These are phyloP conservation scores for Phrynocephalus vlangalii DNA, from an alignment of 2,797 vertebrate genomes.

Conservation along the genomic window DNA sequence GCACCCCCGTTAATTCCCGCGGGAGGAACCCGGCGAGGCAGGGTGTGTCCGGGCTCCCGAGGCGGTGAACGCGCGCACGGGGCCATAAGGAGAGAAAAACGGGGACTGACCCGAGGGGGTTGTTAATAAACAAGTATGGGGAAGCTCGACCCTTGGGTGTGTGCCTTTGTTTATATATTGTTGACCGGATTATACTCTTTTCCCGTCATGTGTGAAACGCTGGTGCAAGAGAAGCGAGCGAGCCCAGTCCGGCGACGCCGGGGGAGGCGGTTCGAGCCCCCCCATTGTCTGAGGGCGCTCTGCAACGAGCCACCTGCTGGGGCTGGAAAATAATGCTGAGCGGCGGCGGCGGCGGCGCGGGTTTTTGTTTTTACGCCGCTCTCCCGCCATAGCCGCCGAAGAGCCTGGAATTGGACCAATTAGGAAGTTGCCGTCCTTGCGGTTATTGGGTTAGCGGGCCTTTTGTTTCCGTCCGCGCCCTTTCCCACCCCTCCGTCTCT, in stretches of 20 bases:
- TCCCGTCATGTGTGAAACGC: background rate
- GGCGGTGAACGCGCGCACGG: background rate
- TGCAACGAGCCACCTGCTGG: constrained; percentile 41
- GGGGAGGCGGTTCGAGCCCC: background rate
- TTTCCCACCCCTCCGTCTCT: background rate
- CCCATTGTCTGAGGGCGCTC: constrained; percentile 22
- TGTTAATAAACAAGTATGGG: background rate
- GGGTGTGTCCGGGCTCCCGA: background rate
- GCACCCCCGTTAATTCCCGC: constrained; percentile 13
- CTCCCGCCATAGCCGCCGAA: background rate
- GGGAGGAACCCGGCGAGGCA: background rate
- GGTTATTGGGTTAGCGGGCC: background rate
- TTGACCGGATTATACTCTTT: background rate
- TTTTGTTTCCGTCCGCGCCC: background rate
- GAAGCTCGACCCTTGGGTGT: background rate
- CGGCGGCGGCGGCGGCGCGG: background rate
- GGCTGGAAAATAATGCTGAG: background rate
- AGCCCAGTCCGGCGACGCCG: background rate
- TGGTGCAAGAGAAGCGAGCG: background rate
- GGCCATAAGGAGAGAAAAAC: background rate
- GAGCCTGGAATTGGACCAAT: constrained; percentile 6
- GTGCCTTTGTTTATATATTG: background rate
- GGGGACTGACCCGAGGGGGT: no score
- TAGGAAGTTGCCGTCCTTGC: constrained; percentile 23
- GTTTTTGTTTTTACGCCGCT: background rate